Conservation (phyloP, 2,797 vertebrate genomes). For the Anomalospiza imberbis region DNA sequence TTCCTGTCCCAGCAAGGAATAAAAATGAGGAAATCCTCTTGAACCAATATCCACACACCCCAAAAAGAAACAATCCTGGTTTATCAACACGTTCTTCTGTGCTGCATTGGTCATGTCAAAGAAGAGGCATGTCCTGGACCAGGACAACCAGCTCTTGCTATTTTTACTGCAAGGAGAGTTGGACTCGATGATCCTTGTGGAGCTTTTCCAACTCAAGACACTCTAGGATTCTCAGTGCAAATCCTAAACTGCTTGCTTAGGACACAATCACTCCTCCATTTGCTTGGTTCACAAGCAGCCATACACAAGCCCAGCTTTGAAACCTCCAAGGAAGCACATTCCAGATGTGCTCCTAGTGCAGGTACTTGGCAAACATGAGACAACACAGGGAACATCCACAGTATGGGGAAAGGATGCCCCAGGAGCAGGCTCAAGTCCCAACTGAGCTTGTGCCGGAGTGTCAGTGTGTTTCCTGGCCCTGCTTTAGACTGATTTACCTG, state of each 20-base stretch:
- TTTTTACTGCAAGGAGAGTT: neutral
- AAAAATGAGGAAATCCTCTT: neutral
- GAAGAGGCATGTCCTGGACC: neutral
- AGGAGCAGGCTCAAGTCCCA: neutral
- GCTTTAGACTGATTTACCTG: neutral
- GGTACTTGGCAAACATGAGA: neutral
- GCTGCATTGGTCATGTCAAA: neutral
- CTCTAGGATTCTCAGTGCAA: neutral
- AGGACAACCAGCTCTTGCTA: neutral
- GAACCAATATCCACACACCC: neutral
- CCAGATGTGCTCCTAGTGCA: neutral
- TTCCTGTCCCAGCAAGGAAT: neutral
- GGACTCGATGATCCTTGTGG: neutral
- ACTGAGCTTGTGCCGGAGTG: neutral
- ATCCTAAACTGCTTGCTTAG: neutral
- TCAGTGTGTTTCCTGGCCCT: neutral
- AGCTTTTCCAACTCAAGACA: neutral
- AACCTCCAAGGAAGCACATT: neutral
- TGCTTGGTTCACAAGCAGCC: neutral
- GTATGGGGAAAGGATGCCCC: neutral
- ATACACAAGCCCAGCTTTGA: neutral
- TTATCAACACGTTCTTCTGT: rapidly evolving
- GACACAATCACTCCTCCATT: neutral
- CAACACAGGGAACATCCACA: rapidly evolving
- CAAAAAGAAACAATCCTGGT: neutral